These are phyloP conservation scores for Formicarius rufipectus DNA, from an alignment of 2,113 vertebrate genomes.

Conservation along the genomic window DNA sequence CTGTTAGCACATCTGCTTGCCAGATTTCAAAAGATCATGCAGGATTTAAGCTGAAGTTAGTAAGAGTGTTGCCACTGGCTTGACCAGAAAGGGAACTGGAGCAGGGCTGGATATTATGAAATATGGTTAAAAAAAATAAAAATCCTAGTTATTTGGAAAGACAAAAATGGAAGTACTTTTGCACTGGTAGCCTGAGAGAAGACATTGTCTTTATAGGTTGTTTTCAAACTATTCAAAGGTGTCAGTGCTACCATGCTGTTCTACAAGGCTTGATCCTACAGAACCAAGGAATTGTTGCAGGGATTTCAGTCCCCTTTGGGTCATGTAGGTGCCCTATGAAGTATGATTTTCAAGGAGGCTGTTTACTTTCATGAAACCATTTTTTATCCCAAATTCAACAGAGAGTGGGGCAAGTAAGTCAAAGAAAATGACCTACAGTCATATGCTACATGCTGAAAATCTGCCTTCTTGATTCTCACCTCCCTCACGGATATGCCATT, in stretches of 20 bases:
- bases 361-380: not conserved
- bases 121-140: not conserved
- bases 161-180: not conserved
- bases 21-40: not conserved
- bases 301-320: not conserved
- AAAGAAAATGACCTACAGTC: not conserved
- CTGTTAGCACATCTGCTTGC: not conserved
- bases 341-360: not conserved
- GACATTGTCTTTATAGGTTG: not conserved
- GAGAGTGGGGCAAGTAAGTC: not conserved
- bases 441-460: not conserved
- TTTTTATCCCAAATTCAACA: not conserved
- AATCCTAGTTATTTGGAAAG: not conserved
- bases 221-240: not conserved
- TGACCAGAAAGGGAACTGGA: not conserved
- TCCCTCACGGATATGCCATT: not conserved
- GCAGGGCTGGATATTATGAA: not conserved
- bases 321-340: not conserved
- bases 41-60: not conserved
- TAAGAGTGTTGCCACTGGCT: not conserved
- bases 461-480: not conserved
- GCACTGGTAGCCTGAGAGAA: not conserved
- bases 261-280: not conserved
- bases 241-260: not conserved
- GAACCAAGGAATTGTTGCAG: not conserved